Evolutionary conservation across 2,888 invertebrate genomes (phyloP).

Genomic region (Leucophenga maculata): DNA sequence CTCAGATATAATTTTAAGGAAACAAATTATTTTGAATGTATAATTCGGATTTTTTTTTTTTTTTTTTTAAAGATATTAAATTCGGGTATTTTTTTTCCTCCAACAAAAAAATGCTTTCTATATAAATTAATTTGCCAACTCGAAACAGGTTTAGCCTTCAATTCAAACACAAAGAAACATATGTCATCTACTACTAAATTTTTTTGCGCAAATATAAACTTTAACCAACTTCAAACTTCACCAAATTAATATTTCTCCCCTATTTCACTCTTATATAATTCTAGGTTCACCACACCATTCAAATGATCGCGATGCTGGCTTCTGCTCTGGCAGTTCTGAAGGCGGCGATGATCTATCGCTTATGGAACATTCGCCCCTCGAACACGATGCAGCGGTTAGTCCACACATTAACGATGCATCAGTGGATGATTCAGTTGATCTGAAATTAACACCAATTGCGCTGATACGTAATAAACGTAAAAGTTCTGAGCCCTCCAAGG

Average conservation of each 20-base stretch:
- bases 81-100: no score
- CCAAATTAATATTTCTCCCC: neutral
- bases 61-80: no score
- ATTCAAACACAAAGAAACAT: no score
- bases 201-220: no score
- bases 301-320: constrained; percentile 78
- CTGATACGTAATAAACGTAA: constrained; percentile 78
- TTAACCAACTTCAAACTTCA: neutral
- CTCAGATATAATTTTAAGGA: no score
- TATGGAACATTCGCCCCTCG: constrained; percentile 70
- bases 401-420: constrained; percentile 74
- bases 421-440: constrained; percentile 79
- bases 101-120: no score
- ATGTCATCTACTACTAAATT: no score
- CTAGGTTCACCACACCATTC: constrained; percentile 70
- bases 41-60: no score
- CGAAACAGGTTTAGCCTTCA: no score
- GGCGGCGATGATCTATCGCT: constrained; percentile 78
- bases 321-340: constrained; percentile 78
- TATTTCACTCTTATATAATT: constrained; percentile 45
- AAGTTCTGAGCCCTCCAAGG: constrained; percentile 78
- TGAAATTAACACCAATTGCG: constrained; percentile 76
- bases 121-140: no score
- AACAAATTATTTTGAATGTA: no score
- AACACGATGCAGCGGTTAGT: constrained; percentile 72